A percentile compares a stretch with the other conserved stretches of the same genome.
Conservation (phyloP, 2,113 vertebrate species). For the Poecile atricapillus region DNA sequence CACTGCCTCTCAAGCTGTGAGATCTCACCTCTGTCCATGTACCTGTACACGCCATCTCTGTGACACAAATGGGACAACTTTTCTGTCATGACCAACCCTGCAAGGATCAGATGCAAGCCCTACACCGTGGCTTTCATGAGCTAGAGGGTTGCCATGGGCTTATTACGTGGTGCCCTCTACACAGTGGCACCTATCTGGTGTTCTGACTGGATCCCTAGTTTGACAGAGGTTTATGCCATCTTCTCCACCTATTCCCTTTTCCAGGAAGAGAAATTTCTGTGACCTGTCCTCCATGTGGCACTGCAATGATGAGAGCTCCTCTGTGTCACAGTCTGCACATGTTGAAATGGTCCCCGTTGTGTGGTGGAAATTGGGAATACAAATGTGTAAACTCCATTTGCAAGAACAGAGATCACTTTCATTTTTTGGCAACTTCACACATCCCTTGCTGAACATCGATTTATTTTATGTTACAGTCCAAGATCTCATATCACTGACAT, state of each 20-base stretch:
- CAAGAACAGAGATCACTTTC: not conserved
- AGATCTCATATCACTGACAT: not conserved
- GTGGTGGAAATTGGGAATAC: not conserved
- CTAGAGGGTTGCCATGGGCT: not conserved
- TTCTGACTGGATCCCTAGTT: not conserved
- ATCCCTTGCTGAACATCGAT: not conserved
- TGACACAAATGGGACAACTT: not conserved
- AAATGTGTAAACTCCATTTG: not conserved
- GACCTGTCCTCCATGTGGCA: not conserved
- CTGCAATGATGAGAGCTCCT: not conserved
- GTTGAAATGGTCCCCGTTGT: not conserved
- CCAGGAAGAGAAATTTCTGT: not conserved
- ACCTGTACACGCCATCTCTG: rapidly evolving
- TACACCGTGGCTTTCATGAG: not conserved
- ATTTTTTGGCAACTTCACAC: not conserved
- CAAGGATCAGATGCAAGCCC: rapidly evolving
- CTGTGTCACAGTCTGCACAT: not conserved
- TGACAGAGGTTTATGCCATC: not conserved
- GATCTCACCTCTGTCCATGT: not conserved
- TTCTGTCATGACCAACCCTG: not conserved
- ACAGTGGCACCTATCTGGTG: not conserved
- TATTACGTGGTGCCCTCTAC: not conserved
- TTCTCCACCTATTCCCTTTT: not conserved
- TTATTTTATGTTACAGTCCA: not conserved
- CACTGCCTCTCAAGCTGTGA: not conserved